Evolutionary conservation across 1,140 invertebrate genomes (phyloP).

Genomic region (Diuraphis noxia): DNA sequence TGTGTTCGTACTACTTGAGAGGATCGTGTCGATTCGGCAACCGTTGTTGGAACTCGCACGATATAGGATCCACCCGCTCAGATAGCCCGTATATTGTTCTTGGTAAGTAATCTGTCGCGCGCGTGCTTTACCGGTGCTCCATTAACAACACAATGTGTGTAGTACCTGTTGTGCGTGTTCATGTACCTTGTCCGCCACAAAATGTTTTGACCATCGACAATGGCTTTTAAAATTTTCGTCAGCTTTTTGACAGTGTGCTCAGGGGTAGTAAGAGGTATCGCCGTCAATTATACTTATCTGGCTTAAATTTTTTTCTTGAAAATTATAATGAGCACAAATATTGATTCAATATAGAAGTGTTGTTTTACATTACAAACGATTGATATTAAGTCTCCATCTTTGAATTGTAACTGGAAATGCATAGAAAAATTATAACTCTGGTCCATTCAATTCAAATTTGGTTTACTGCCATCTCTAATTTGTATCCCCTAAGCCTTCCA

Average conservation of each 20-base stretch:
- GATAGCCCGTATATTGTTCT: background rate
- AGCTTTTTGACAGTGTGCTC: background rate
- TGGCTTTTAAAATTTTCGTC: background rate
- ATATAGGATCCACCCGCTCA: background rate
- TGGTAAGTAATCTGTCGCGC: background rate
- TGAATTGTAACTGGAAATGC: background rate
- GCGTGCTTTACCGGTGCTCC: background rate
- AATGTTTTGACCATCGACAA: no score
- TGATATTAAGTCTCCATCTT: no score
- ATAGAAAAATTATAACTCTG: background rate
- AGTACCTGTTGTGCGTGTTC: background rate
- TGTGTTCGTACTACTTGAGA: background rate
- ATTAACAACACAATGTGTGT: no score
- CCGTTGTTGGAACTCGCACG: conserved; percentile 29
- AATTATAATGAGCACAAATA: background rate
- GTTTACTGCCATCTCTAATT: background rate
- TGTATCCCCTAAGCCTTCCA: background rate
- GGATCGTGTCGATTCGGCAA: conserved; percentile 34
- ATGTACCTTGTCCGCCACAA: no score
- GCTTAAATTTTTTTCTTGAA: background rate
- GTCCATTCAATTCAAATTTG: background rate
- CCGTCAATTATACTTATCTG: background rate
- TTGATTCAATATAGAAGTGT: background rate
- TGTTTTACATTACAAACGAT: background rate
- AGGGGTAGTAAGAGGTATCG: no score